phyloP scores from a whole-genome alignment of 2,113 vertebrate species.

The Lanius ludovicianus region DNA sequence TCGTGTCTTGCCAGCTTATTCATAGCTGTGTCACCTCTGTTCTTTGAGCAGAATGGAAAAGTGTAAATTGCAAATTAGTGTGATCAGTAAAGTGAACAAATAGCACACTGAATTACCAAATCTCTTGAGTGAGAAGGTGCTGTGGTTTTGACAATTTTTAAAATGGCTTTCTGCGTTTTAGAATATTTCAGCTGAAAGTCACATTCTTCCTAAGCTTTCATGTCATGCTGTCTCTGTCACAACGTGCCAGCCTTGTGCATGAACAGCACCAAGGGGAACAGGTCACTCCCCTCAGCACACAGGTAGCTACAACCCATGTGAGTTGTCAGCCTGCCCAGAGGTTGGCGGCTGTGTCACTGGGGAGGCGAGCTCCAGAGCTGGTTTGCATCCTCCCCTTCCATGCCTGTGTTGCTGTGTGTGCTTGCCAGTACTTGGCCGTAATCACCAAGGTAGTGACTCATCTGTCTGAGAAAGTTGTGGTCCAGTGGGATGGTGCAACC shows the following conservation, averaged over 20 bases:
- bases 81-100: neutral
- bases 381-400: neutral
- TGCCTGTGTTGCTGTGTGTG: fast-evolving
- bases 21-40: neutral
- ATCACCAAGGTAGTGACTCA: neutral
- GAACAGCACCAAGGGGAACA: neutral
- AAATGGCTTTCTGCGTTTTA: neutral
- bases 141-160: neutral
- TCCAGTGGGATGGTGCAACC: neutral
- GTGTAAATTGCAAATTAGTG: neutral
- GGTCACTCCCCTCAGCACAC: neutral
- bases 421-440: fast-evolving
- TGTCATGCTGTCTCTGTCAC: neutral
- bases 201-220: neutral
- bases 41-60: neutral
- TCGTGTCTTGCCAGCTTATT: neutral
- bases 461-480: neutral
- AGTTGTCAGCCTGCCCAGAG: neutral
- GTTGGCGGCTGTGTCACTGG: fast-evolving
- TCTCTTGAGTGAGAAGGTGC: neutral
- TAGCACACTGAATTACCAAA: neutral
- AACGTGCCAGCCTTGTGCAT: neutral
- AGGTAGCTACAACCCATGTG: fast-evolving
- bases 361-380: neutral
- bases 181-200: neutral